These are phyloP conservation scores for Dinomys branickii DNA, from an alignment of 2,113 vertebrate species.

Conservation along the genomic window DNA sequence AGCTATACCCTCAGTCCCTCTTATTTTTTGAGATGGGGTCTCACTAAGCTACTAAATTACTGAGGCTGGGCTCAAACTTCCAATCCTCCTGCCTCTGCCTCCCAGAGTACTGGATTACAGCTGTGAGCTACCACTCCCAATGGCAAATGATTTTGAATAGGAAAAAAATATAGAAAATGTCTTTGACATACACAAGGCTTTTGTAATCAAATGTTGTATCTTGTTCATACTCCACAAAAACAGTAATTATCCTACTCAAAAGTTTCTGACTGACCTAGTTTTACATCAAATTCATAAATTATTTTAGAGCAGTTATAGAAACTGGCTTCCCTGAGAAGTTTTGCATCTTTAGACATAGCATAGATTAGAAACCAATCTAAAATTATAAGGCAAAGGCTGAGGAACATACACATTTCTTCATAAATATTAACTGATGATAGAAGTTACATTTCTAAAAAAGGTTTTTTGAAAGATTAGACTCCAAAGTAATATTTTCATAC, in stretches of 20 bases:
- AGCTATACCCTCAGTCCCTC: not conserved
- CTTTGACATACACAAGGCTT: not conserved
- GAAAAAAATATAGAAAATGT: not conserved
- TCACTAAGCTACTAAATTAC: not conserved
- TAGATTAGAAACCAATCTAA: not conserved
- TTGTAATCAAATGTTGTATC: slow-evolving; percentile 23
- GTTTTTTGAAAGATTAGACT: not conserved
- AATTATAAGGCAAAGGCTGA: not conserved
- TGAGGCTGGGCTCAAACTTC: not conserved
- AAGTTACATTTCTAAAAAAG: not conserved
- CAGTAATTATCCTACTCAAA: not conserved
- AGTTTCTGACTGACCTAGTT: slow-evolving; percentile 29
- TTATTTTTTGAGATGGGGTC: not conserved
- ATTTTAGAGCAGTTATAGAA: not conserved
- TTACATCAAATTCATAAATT: not conserved
- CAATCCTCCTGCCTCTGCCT: not conserved
- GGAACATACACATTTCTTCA: not conserved
- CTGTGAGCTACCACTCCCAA: not conserved
- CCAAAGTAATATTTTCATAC: not conserved
- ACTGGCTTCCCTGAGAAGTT: not conserved
- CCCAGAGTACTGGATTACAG: not conserved
- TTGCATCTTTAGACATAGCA: not conserved
- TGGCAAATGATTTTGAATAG: not conserved
- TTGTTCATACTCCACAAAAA: not conserved
- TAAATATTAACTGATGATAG: slow-evolving; percentile 37